Conservation (phyloP, 1,140 invertebrate species). For the Hetaerina americana region DNA sequence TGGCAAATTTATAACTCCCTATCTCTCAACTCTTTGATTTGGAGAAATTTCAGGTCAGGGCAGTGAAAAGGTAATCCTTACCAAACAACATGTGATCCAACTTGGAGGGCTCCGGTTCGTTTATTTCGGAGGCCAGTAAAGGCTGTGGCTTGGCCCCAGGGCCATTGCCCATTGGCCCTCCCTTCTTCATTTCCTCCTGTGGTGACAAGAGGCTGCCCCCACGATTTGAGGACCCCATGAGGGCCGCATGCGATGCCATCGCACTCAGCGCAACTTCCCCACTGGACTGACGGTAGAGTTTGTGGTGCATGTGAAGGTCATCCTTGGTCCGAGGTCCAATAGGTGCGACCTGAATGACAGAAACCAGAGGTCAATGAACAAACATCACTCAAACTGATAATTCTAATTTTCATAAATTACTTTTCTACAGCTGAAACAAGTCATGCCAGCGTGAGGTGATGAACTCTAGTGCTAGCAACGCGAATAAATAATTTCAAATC, state of each 20-base stretch:
- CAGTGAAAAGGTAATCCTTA: slow-evolving; percentile 16
- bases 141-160: neutral
- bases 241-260: neutral
- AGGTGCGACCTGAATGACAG: neutral
- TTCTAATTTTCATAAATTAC: too few relatives aligned
- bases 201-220: neutral
- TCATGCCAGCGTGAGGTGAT: too few relatives aligned
- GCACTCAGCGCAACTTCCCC: neutral
- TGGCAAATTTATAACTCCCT: too few relatives aligned
- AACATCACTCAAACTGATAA: too few relatives aligned
- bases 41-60: slow-evolving; percentile 2
- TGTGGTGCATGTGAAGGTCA: slow-evolving; percentile 10
- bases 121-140: neutral
- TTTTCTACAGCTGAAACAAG: too few relatives aligned
- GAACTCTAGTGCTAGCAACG: too few relatives aligned
- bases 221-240: neutral
- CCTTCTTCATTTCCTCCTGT: neutral
- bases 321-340: slow-evolving; percentile 11
- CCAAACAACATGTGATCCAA: slow-evolving; percentile 32
- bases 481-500: too few relatives aligned
- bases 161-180: neutral
- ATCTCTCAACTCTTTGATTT: too few relatives aligned
- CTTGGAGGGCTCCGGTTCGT: slow-evolving; percentile 25
- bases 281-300: neutral
- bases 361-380: too few relatives aligned